Conservation (phyloP, 2,888 invertebrate species). For the Hedya salicella region DNA sequence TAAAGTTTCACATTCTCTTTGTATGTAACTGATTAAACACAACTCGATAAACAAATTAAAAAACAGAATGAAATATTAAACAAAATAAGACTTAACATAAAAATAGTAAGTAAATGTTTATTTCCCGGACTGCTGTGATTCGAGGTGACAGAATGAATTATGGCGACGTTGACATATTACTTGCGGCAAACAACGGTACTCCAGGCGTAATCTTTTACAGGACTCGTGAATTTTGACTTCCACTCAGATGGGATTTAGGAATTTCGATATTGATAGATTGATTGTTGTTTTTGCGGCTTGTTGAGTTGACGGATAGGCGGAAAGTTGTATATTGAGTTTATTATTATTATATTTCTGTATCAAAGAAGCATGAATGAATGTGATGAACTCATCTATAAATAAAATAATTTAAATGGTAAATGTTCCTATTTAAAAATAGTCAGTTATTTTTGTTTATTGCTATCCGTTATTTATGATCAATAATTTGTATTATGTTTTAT, state of each 20-base stretch:
- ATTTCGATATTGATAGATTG: constrained; percentile 38
- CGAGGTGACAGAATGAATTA: constrained; percentile 62
- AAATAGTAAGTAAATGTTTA: constrained; percentile 31
- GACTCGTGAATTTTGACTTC: constrained; percentile 42
- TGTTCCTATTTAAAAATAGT: too few species aligned
- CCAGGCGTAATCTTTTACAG: constrained; percentile 40
- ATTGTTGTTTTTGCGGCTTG: constrained; percentile 35
- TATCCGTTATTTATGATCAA: too few species aligned
- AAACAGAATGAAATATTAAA: too few species aligned
- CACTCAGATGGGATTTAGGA: constrained; percentile 37
- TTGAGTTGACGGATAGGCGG: constrained; percentile 19
- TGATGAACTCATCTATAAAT: too few species aligned
- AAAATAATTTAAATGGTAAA: too few species aligned
- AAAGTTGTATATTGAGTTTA: constrained; percentile 5
- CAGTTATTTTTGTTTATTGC: too few species aligned
- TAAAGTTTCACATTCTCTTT: too few species aligned
- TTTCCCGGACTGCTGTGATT: constrained; percentile 52
- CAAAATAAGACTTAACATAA: constrained; percentile 17
- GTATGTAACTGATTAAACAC: neutral
- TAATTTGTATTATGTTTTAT: too few species aligned
- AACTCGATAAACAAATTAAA: too few species aligned
- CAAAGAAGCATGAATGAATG: neutral
- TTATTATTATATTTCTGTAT: neutral
- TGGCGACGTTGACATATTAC: constrained; percentile 62
- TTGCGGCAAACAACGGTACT: constrained; percentile 41